These are phyloP conservation scores for Neomicropteryx cornuta DNA, from an alignment of 1,140 invertebrate genomes.

Conservation along the genomic window DNA sequence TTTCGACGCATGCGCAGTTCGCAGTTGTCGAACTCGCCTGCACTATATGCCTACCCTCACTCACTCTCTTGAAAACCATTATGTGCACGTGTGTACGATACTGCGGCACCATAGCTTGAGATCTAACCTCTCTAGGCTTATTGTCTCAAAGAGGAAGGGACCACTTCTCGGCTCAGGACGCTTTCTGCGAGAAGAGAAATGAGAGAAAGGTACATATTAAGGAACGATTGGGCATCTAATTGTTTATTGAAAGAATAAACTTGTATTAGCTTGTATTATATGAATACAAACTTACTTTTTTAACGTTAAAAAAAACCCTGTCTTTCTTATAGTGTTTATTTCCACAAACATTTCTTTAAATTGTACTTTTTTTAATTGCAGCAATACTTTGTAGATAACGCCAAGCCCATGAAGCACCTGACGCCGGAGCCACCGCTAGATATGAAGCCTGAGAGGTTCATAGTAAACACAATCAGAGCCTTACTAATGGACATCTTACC, in stretches of 20 bases:
- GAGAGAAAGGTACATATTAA: not conserved
- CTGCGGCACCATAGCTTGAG: too few relatives aligned
- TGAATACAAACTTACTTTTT: slow-evolving; percentile 9
- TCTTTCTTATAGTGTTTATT: not conserved
- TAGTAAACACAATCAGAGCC: slow-evolving; percentile 60
- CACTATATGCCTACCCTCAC: too few relatives aligned
- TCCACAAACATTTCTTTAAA: slow-evolving; percentile 2
- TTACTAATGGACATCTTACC: slow-evolving; percentile 68
- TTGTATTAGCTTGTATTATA: not conserved
- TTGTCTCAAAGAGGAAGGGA: too few relatives aligned
- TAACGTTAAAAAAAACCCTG: slow-evolving; percentile 17
- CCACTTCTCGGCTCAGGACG: too few relatives aligned
- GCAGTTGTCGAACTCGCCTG: too few relatives aligned
- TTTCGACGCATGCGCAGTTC: too few relatives aligned
- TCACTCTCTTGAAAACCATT: too few relatives aligned
- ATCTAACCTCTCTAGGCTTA: too few relatives aligned
- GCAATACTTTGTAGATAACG: slow-evolving; percentile 57
- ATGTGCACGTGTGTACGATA: too few relatives aligned
- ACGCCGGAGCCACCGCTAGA: slow-evolving; percentile 55
- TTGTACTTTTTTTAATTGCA: slow-evolving; percentile 29
- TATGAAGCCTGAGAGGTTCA: slow-evolving; percentile 53
- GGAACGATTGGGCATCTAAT: not conserved
- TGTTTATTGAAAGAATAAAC: not conserved
- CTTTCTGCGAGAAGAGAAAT: not conserved
- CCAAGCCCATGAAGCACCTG: slow-evolving; percentile 52